These are phyloP conservation scores for Punctoribates punctum DNA, from an alignment of 2,888 invertebrate species.

Conservation along the genomic window DNA sequence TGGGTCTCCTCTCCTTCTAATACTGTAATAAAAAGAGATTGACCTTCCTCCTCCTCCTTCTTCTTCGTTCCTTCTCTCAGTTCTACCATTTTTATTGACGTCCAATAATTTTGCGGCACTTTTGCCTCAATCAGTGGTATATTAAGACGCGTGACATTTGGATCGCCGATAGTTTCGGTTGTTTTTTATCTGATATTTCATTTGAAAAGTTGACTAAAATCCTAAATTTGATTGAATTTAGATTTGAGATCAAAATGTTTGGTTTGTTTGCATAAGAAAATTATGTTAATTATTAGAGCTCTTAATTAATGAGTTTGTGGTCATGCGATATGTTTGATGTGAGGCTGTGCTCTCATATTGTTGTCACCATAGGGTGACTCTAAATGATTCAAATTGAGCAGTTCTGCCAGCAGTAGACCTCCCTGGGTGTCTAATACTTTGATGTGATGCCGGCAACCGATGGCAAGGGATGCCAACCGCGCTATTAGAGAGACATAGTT, in stretches of 20 bases:
- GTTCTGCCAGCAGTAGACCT: not conserved
- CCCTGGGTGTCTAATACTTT: conserved; percentile 5
- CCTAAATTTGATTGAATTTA: not conserved
- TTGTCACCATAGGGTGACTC: not conserved
- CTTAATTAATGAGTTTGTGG: conserved; percentile 25
- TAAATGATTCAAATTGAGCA: conserved; percentile 21
- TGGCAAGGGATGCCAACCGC: not conserved
- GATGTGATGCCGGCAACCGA: not conserved
- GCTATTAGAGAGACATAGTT: conserved; percentile 21
- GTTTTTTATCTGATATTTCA: not conserved
- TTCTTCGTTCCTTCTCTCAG: not conserved
- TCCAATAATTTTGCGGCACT: conserved; percentile 28
- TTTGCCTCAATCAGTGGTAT: conserved; percentile 8
- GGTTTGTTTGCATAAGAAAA: not conserved
- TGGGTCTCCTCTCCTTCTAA: not conserved
- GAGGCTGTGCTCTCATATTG: conserved; percentile 2
- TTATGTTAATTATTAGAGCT: conserved; percentile 6
- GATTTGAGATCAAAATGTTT: conserved; percentile 1
- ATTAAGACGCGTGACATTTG: not conserved
- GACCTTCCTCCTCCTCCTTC: conserved; percentile 8
- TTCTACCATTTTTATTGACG: conserved; percentile 1
- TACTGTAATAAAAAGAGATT: conserved; percentile 16
- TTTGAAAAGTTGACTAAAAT: not conserved
- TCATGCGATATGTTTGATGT: not conserved
- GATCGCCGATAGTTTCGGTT: not conserved